phyloP scores from a whole-genome alignment of 2,888 invertebrate genomes.

The Scaptomyza caliginosa region DNA sequence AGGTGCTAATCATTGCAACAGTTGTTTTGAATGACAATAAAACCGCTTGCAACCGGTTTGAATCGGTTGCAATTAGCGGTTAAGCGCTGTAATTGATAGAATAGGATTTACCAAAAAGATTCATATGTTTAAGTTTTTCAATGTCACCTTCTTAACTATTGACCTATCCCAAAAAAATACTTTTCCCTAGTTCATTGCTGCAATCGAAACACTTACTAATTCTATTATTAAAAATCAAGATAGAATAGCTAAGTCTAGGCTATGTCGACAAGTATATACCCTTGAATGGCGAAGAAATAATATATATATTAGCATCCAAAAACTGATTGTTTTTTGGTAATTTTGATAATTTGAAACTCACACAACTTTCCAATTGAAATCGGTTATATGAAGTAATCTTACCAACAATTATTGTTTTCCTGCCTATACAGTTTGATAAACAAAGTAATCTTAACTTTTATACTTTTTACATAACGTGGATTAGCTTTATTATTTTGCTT shows the following conservation, averaged over 20 bases:
- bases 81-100: neutral
- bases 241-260: too few relatives aligned
- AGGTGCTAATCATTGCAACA: slow-evolving; percentile 62
- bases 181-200: neutral
- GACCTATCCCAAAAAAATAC: neutral
- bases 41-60: slow-evolving; percentile 60
- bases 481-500: too few relatives aligned
- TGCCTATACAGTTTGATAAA: too few relatives aligned
- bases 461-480: too few relatives aligned
- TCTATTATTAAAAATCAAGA: neutral
- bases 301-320: neutral
- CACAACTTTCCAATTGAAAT: too few relatives aligned
- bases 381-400: too few relatives aligned
- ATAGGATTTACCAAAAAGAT: neutral
- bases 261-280: too few relatives aligned
- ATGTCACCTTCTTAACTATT: neutral
- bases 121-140: neutral
- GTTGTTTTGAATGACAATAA: slow-evolving; percentile 26
- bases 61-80: slow-evolving; percentile 13
- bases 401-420: too few relatives aligned
- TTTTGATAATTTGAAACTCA: too few relatives aligned
- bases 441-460: too few relatives aligned
- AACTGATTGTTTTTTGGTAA: too few relatives aligned
- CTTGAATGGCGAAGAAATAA: too few relatives aligned
- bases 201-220: neutral